phyloP scores from a whole-genome alignment of 1,140 invertebrate genomes.

The Penaeus vannamei region DNA sequence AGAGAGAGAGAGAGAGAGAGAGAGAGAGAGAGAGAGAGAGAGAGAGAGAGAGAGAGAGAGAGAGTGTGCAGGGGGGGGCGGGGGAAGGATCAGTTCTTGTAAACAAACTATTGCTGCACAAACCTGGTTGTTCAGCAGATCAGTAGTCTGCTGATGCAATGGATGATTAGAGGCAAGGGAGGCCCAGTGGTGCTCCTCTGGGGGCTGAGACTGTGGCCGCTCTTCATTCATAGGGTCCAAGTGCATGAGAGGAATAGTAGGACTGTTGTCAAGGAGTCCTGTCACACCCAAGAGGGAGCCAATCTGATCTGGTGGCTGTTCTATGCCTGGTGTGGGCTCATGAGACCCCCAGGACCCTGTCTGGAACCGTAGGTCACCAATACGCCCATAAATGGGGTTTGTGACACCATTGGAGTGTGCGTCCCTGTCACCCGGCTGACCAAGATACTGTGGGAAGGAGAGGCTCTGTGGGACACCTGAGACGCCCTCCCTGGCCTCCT shows the following conservation, averaged over 20 bases:
- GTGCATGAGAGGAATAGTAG: slow-evolving; percentile 49
- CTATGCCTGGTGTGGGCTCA: slow-evolving; percentile 45
- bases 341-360: slow-evolving; percentile 53
- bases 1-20: background rate
- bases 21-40: background rate
- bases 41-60: background rate
- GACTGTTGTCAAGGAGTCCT: slow-evolving; percentile 34
- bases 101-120: background rate
- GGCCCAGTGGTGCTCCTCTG: slow-evolving; percentile 58
- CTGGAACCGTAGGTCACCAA: slow-evolving; percentile 51
- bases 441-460: slow-evolving; percentile 19
- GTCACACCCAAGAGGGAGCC: slow-evolving; percentile 35
- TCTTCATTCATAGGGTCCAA: slow-evolving; percentile 45
- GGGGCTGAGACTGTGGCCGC: slow-evolving; percentile 33
- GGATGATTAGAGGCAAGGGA: slow-evolving; percentile 40
- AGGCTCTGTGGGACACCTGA: slow-evolving; percentile 9
- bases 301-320: slow-evolving; percentile 46
- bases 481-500: slow-evolving; percentile 28
- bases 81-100: too few species aligned
- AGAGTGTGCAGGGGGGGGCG: background rate
- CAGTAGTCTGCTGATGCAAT: slow-evolving; percentile 61
- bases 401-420: slow-evolving; percentile 45
- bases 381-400: slow-evolving; percentile 55
- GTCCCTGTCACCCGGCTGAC: slow-evolving; percentile 31
- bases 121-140: slow-evolving; percentile 67